phyloP scores from a whole-genome alignment of 2,888 invertebrate genomes.

The Emmelina monodactyla region DNA sequence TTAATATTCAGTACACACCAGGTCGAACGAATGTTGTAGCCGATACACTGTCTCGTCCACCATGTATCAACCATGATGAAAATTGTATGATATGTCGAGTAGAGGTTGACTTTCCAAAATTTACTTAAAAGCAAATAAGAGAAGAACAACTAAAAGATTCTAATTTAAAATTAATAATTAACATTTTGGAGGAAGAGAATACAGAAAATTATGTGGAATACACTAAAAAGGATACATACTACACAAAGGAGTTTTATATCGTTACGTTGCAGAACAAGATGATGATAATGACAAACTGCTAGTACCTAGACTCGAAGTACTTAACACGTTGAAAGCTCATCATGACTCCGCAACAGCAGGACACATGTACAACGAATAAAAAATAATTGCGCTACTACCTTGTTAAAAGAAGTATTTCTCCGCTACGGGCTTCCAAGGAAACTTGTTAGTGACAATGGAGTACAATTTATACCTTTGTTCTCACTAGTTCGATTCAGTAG shows the following conservation, averaged over 20 bases:
- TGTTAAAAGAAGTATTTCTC: too few relatives aligned
- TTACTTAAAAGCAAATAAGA: not conserved
- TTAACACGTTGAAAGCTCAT: not conserved
- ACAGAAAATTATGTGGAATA: not conserved
- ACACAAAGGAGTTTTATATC: not conserved
- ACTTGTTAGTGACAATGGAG: too few relatives aligned
- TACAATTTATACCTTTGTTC: too few relatives aligned
- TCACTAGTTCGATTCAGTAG: too few relatives aligned
- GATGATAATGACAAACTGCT: not conserved
- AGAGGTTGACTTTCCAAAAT: not conserved
- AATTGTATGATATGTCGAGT: constrained; percentile 1
- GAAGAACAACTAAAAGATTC: not conserved
- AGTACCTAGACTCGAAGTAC: not conserved
- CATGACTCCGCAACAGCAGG: not conserved
- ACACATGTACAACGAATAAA: too few relatives aligned
- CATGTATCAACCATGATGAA: not conserved
- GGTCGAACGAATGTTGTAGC: constrained; percentile 11
- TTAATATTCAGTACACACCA: constrained; percentile 6
- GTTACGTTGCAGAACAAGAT: not conserved
- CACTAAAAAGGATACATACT: not conserved
- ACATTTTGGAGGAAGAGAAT: not conserved
- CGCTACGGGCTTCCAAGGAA: too few relatives aligned
- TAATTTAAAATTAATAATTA: not conserved
- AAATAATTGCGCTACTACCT: too few relatives aligned
- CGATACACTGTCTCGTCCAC: constrained; percentile 6